Evolutionary conservation across 2,888 invertebrate genomes (phyloP), one percentile per base, ranked within the genome.

Genomic region (Syritta pipiens): DNA sequence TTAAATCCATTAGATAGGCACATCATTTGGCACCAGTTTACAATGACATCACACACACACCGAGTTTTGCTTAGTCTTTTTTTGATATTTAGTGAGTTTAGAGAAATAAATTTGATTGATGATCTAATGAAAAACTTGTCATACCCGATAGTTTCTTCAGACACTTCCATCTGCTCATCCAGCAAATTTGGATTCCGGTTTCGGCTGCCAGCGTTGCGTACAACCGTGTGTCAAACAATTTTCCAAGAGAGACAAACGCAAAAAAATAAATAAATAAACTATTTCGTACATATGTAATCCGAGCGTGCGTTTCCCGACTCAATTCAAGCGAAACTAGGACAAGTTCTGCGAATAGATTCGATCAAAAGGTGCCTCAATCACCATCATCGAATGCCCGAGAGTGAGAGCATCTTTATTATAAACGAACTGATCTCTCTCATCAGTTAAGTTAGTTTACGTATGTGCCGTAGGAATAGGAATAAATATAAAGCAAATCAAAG

Each of bases 401-500:
- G 10, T 10, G 37, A 37, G 3, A 37, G 9, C 37, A 17, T 7
- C 9, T 17, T 9, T 22, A 26, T 55, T 53, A 46, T 42, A 53
- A 32, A 42, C 24, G 28, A 62, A 75, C 62, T 57, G 7, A 48
- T 49, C 49, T 68, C 20, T 67, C 68, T 28, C 10, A 22, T 9
- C 37, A 28, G 30, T 51, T 26, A 46, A 35, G 12, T 48, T 40
- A 9, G 19, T 51, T 42, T 60, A 55, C 42, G 51, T 55, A 55
- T 12, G 30, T 40, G 32, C 40, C 40, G 46, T 53, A 48, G 51
- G 44, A 10, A 67, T 12, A n/a, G n/a, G n/a, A n/a, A n/a, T n/a
- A n/a, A n/a, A n/a, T n/a, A n/a, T n/a, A n/a, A n/a, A 67, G 62
- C 28, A 67, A 68, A 79, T 49, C 55, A 67, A 68, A 79, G 74